Evolutionary conservation across 2,888 invertebrate species (phyloP).

Genomic region (Cerastoderma edule): DNA sequence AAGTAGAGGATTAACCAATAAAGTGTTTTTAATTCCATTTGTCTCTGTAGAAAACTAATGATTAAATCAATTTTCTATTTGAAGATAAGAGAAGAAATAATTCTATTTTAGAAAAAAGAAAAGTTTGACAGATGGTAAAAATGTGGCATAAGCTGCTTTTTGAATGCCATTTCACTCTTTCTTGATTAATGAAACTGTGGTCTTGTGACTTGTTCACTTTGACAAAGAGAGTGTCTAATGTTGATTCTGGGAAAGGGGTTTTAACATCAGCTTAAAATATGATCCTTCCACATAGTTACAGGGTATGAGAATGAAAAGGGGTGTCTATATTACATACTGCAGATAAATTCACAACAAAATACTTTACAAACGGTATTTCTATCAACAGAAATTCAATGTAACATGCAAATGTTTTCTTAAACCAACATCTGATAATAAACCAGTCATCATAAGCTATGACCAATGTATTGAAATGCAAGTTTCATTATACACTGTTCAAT

Average conservation of each 20-base stretch:
- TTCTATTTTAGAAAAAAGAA: background rate
- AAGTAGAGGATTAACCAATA: no score
- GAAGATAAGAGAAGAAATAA: background rate
- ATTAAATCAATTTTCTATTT: background rate
- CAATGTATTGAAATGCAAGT: background rate
- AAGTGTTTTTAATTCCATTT: no score
- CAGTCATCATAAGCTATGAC: background rate
- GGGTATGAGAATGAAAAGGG: constrained; percentile 12
- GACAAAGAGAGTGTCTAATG: background rate
- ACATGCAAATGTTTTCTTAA: background rate
- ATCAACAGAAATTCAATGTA: constrained; percentile 6
- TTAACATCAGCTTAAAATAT: constrained; percentile 5
- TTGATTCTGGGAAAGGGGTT: constrained; percentile 7
- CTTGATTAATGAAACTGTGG: no score
- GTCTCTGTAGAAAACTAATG: no score
- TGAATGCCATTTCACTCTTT: no score
- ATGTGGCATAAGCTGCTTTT: no score
- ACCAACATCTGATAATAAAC: background rate
- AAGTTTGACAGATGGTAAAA: no score
- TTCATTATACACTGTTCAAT: no score
- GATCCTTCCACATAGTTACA: background rate
- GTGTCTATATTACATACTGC: constrained; percentile 18
- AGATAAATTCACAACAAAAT: constrained; percentile 16
- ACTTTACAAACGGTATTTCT: constrained; percentile 10
- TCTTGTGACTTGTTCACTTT: no score